phyloP scores from a whole-genome alignment of 1,140 invertebrate genomes.

The Aphis craccivora region DNA sequence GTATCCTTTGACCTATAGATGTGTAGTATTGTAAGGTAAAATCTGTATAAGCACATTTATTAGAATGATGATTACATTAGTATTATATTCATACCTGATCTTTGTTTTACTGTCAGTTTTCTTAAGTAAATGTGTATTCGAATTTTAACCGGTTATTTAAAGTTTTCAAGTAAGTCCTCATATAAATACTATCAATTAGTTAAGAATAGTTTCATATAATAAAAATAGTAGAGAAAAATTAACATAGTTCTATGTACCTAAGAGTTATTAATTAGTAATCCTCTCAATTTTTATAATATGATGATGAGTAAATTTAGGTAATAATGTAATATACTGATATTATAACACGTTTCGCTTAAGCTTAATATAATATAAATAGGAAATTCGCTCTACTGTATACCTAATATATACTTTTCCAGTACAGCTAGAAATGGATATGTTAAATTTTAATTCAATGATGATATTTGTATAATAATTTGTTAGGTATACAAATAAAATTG shows the following conservation, averaged over 20 bases:
- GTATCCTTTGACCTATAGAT: constrained; percentile 9
- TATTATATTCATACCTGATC: neutral
- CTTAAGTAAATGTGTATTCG: neutral
- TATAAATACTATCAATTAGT: neutral
- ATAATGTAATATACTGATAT: too few species aligned
- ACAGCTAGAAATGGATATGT: too few species aligned
- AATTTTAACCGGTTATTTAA: neutral
- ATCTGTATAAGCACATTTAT: neutral
- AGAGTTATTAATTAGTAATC: neutral
- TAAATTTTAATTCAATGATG: too few species aligned
- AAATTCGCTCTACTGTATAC: neutral
- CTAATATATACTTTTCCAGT: neutral
- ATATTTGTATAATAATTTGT: too few species aligned
- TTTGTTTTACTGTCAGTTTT: neutral
- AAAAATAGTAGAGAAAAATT: neutral
- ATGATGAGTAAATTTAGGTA: too few species aligned
- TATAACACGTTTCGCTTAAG: neutral
- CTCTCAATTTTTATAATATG: neutral
- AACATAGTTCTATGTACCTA: neutral
- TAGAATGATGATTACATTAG: constrained; percentile 12
- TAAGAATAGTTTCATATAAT: neutral
- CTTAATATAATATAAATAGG: neutral
- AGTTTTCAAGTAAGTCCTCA: neutral
- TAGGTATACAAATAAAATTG: too few species aligned
- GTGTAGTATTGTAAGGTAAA: neutral